Percentiles rank a stretch among this genome's conserved stretches.
Conservation (phyloP, 2,888 invertebrate genomes). For the Isotomurus palustris region DNA sequence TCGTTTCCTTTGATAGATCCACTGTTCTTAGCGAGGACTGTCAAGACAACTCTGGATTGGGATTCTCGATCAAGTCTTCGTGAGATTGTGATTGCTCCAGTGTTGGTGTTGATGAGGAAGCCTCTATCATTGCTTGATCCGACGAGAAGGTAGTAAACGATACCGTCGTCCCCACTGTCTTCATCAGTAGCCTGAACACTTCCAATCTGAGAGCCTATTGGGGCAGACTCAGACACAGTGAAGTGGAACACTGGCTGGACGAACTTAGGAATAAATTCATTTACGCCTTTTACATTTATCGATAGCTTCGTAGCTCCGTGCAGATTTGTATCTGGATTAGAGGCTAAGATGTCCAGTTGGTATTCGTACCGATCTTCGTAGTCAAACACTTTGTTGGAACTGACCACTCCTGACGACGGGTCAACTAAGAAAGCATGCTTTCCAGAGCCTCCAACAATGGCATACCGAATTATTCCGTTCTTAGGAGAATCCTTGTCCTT, state of each 20-base stretch:
- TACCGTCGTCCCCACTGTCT: slow-evolving; percentile 76
- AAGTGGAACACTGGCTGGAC: slow-evolving; percentile 89
- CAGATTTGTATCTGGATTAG: slow-evolving; percentile 69
- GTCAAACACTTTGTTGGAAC: slow-evolving; percentile 70
- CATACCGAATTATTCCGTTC: slow-evolving; percentile 71
- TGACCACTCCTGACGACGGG: slow-evolving; percentile 82
- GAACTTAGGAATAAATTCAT: slow-evolving; percentile 92
- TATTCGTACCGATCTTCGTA: slow-evolving; percentile 65
- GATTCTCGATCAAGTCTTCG: slow-evolving; percentile 72
- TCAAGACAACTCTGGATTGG: slow-evolving; percentile 66
- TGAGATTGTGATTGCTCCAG: slow-evolving; percentile 72
- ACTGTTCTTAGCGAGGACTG: slow-evolving; percentile 89
- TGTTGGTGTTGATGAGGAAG: slow-evolving; percentile 73
- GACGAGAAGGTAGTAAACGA: slow-evolving; percentile 73
- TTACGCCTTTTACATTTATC: slow-evolving; percentile 77
- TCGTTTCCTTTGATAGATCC: slow-evolving; percentile 92
- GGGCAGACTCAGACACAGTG: slow-evolving; percentile 80
- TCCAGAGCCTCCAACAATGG: slow-evolving; percentile 59
- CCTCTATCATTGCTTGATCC: slow-evolving; percentile 62
- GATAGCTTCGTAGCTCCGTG: slow-evolving; percentile 69
- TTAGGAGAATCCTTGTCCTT: slow-evolving; percentile 83
- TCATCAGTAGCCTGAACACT: slow-evolving; percentile 85
- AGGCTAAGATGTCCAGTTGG: slow-evolving; percentile 72
- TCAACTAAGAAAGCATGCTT: slow-evolving; percentile 78
- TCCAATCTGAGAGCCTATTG: slow-evolving; percentile 85